These are phyloP conservation scores for Ctena decussata DNA, from an alignment of 2,888 invertebrate species.

Conservation along the genomic window DNA sequence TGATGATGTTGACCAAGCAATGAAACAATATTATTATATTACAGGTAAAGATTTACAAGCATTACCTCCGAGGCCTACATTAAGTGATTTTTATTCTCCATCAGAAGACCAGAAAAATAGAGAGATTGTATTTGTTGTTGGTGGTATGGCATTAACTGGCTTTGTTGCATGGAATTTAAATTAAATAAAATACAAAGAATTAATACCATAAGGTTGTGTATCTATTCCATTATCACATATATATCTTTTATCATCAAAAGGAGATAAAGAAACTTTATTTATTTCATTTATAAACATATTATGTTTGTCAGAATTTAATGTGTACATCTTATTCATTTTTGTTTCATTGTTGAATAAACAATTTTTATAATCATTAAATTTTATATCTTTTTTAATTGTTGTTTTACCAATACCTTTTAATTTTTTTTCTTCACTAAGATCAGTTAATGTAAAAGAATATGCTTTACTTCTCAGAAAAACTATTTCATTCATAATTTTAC, in stretches of 20 bases:
- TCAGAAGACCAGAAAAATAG: conserved; percentile 31
- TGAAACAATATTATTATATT: conserved; percentile 43
- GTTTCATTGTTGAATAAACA: conserved; percentile 23
- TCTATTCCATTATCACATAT: conserved; percentile 37
- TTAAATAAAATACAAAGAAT: too few relatives aligned
- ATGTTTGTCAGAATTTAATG: conserved; percentile 26
- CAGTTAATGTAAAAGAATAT: conserved; percentile 13
- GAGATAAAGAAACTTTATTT: too few relatives aligned
- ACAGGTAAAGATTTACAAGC: conserved; percentile 30
- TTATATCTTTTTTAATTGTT: conserved; percentile 24
- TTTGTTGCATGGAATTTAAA: not conserved
- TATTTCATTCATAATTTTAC: conserved; percentile 33
- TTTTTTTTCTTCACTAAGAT: conserved; percentile 23
- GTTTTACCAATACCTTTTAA: conserved; percentile 31
- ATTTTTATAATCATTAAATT: conserved; percentile 9
- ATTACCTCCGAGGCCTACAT: not conserved
- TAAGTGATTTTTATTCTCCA: conserved; percentile 27
- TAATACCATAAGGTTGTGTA: not conserved
- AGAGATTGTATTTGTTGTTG: conserved; percentile 17
- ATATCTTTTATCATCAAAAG: conserved; percentile 40
- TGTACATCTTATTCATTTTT: conserved; percentile 30
- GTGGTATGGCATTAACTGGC: not conserved
- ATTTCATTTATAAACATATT: too few relatives aligned
- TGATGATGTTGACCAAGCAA: conserved; percentile 47
- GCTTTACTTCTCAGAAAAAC: conserved; percentile 40